Evolutionary conservation across 2,888 invertebrate genomes (phyloP).

Genomic region (Andrena hattorfiana): DNA sequence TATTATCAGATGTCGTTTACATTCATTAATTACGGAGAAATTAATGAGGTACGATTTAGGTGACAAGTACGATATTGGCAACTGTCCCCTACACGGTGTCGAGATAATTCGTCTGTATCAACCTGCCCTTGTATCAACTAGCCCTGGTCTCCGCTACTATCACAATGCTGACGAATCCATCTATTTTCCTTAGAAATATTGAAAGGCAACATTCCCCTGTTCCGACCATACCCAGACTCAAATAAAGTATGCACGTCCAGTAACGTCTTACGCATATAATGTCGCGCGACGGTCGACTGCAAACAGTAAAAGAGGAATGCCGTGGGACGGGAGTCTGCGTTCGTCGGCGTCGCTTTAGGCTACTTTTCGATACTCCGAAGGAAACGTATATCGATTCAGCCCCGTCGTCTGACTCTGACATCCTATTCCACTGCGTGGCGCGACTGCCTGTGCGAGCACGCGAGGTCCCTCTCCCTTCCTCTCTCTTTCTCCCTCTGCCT

Average conservation of each 20-base stretch:
- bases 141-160: no score
- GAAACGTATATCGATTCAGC: constrained; percentile 37
- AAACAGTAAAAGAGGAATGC: background rate
- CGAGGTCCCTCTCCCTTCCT: background rate
- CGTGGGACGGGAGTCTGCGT: background rate
- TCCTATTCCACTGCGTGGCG: constrained; percentile 42
- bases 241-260: background rate
- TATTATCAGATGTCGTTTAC: no score
- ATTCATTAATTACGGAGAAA: no score
- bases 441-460: constrained; percentile 15
- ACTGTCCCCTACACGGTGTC: no score
- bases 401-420: constrained; percentile 48
- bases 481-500: background rate
- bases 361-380: constrained; percentile 13
- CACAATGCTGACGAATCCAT: no score
- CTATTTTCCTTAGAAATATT: background rate
- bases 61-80: no score
- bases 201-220: background rate
- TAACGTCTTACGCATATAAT: constrained; percentile 7
- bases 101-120: no score
- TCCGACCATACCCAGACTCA: background rate
- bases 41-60: no score
- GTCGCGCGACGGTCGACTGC: background rate
- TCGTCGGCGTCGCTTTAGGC: background rate
- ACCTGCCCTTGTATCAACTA: no score